Evolutionary conservation across 1,140 invertebrate species (phyloP), one percentile per base, ranked within the genome.

Genomic region (Acromyrmex charruanus): DNA sequence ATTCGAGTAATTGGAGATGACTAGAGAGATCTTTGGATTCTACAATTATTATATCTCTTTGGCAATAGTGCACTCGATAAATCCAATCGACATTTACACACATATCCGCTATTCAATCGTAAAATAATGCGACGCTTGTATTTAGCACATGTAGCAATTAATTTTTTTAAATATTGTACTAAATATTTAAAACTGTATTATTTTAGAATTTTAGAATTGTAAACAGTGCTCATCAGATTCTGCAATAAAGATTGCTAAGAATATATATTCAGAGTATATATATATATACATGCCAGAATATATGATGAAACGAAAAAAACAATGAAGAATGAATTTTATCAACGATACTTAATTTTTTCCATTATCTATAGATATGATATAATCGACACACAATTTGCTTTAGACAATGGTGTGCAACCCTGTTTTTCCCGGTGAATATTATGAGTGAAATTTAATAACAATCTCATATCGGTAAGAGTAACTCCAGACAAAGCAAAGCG

Each of bases 381-480:
- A 10, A 82, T 31, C 16, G 25, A 80, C n/a, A 51, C 4, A 51
- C 28, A 55, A 69, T 72, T 72, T 58, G 21, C 51, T 84, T 49
- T n/a, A 2, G 49, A 74, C n/a, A 82, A 61, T 10, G 21, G 2
- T 35, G 14, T 16, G 39, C 1, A 74, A 84, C 80, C 80, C 80
- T 84, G 80, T 84, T 84, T 84, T 35, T 51, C 80, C 80, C 25
- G 80, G 69, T 82, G 44, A 72, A 61, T 49, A 25, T 61, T 61
- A 7, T 25, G 39, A 61, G 25, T 59, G 18, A 74, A 74, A 84
- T 75, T 61, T 84, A 63, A 31, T 35, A 31, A 39, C 31, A 21
- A 58, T 81, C 31, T 35, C 18, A 7, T 53, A 21, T 10, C 9
- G 3, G 28, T 39, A 55, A 55, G n/a, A 7, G 18, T 77, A 18